Base-by-base conservation (phyloP, 2,113 vertebrate genomes). In the Ahaetulla prasina region DNA sequence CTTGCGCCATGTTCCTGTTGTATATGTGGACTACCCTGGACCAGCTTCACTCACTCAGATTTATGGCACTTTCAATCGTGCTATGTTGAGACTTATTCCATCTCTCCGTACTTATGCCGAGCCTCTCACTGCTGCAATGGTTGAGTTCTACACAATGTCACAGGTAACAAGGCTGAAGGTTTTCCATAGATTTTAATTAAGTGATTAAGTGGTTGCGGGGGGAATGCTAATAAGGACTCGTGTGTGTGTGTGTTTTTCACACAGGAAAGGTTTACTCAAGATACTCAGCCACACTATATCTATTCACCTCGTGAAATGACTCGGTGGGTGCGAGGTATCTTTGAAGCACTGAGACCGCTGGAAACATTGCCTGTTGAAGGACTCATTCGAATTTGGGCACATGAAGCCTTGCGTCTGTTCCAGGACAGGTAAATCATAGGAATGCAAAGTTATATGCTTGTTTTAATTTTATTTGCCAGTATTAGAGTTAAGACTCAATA, bases 291-390 rank as follows among this genome's bases (percentile, higher is more conserved):
- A 0, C 99, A 99, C 97, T 99, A 99, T 92, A 99, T 99, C 96
- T 99, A 99, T 94, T 99, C 99, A 1, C 99, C 99, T 94, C 98
- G 99, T 96, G 99, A 99, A 96, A 99, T 99, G 99, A 99, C 99
- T 6, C 98, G 99, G 27, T 99, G 99, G 99, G 99, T 99, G 45
- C 98, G 99, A 93, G 99, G 99, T 0, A 99, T 99, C 96, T 99
- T 99, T 0, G 99, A 99, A 96, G 99, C 99, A 0, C 95, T 99
- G 90, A 97, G 99, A 27, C 99, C 99, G 1, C 97, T 99, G n/a
- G 99, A 99, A 96, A 99, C 98, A 0, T 97, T 99, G 22, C 98
- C 99, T 22, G 99, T 99, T 27, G 99, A 99, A 97, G 99, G 99
- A 7, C 98, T 99, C 68, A 99, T 99, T 91, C 98, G 99, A 92